phyloP scores from a whole-genome alignment of 2,113 vertebrate genomes.

The Nothobranchius kuhntae region DNA sequence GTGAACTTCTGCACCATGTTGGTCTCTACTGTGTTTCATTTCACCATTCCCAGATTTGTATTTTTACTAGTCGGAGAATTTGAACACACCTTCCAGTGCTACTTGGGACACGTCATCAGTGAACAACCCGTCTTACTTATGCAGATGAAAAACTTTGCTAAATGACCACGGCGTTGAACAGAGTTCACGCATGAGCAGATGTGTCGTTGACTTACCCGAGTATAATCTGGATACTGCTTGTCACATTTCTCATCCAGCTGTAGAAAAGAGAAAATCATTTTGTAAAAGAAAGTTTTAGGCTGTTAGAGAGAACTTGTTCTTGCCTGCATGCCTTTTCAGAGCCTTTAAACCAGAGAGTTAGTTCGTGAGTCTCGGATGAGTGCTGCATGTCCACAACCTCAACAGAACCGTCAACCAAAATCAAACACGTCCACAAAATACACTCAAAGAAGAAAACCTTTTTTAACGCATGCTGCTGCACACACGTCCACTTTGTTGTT shows the following conservation, averaged over 20 bases:
- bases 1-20: too few species aligned
- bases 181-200: too few species aligned
- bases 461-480: conserved; percentile 24
- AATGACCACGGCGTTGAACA: too few species aligned
- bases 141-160: too few species aligned
- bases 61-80: too few species aligned
- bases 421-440: conserved; percentile 16
- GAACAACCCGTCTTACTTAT: too few species aligned
- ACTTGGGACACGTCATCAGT: too few species aligned
- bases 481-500: neutral
- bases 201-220: conserved; percentile 76
- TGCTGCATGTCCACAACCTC: conserved; percentile 60
- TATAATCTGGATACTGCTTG: conserved; percentile 89
- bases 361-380: conserved; percentile 20
- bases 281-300: neutral
- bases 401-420: conserved; percentile 1
- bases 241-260: conserved; percentile 97
- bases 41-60: too few species aligned
- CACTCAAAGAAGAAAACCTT: neutral
- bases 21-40: too few species aligned
- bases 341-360: conserved; percentile 26
- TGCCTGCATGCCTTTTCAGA: conserved; percentile 37
- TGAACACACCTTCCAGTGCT: too few species aligned
- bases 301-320: neutral
- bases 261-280: conserved; percentile 34